Base-by-base conservation (phyloP, 1,140 invertebrate species). In the Stenopsyche tienmushanensis region DNA sequence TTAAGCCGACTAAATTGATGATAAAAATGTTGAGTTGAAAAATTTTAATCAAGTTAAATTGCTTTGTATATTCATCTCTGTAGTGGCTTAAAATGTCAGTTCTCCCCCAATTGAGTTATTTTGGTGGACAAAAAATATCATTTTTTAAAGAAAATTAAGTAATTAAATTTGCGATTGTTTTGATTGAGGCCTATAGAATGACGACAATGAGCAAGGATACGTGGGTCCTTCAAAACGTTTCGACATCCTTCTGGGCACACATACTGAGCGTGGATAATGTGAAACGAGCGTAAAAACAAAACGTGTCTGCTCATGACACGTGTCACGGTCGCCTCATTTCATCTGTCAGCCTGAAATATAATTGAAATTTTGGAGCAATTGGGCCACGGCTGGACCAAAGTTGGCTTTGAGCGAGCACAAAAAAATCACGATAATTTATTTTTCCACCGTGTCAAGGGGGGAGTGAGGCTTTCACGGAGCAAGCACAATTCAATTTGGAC, bases 321-420 rank as follows among this genome's bases (percentile, higher is more conserved):
- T 57, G 53, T 57, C 53, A 34, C 15, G 26, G 53, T 39, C 53
- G 53, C 53, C 53, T 57, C 53, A 57, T 57, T 57, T 57, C 53
- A 57, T 34, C 23, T 57, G 53, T 57, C 53, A 57, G 23, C 10
- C 23, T 7, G 10, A 24, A 57, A 57, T 29, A 57, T 57, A 57
- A 57, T 57, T 57, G 53, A 57, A 57, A 57, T 57, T 57, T 57
- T 25, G 17, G 53, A 17, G 20, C n/a, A 25, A 25, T 8, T 47
- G 3, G 44, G 44, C 10, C 44, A 34, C 5, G 29, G 29, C 13
- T 13, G 5, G 29, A 34, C 29, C 29, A n/a, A n/a, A n/a, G 5
- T 13, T 5, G 29, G 10, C 44, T 47, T 47, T 47, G 44, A 8
- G 44, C 5, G 29, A 34, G 13, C 5, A 34, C 5, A 34, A 13